Base-by-base conservation (phyloP, 2,888 invertebrate species). In the Osedax fenrisi region DNA sequence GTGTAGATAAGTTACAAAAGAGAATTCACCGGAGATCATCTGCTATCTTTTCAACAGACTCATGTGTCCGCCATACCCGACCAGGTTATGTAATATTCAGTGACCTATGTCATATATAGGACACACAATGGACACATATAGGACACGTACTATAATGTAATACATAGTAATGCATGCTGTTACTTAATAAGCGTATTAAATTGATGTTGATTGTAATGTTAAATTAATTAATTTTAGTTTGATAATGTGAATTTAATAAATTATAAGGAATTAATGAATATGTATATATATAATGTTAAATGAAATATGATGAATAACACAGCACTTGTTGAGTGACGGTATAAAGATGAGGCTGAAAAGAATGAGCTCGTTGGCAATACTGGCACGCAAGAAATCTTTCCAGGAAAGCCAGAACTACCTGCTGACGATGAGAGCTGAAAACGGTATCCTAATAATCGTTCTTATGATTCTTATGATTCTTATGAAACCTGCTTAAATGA, bases 261-360 rank as follows among this genome's bases (percentile, higher is more conserved):
- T 41, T n/a, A n/a, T n/a, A n/a, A n/a, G n/a, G n/a, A n/a, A n/a
- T n/a, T n/a, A n/a, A n/a, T n/a, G n/a, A n/a, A n/a, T n/a, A n/a
- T n/a, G n/a, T n/a, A n/a, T n/a, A n/a, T n/a, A n/a, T n/a, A n/a
- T n/a, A n/a, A n/a, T n/a, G n/a, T n/a, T n/a, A n/a, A n/a, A n/a
- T n/a, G n/a, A n/a, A n/a, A n/a, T n/a, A n/a, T n/a, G n/a, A n/a
- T n/a, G n/a, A n/a, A n/a, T n/a, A n/a, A n/a, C n/a, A n/a, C n/a
- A 41, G 41, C 5, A 68, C 27, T 25, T 27, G n/a, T 68, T 68
- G 22, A 68, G 68, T 10, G 68, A 68, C 10, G 27, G 68, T 27
- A 68, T 68, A 10, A 68, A 68, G 27, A 68, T 68, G 68, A 10
- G 68, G 17, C 27, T 68, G 27, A 68, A 68, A 27, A 5, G 68